Evolutionary conservation across 30 jellyfish, hydroid and myxozoan genomes (phyloP).

Genomic region (Chrysaora quinquecirrha): DNA sequence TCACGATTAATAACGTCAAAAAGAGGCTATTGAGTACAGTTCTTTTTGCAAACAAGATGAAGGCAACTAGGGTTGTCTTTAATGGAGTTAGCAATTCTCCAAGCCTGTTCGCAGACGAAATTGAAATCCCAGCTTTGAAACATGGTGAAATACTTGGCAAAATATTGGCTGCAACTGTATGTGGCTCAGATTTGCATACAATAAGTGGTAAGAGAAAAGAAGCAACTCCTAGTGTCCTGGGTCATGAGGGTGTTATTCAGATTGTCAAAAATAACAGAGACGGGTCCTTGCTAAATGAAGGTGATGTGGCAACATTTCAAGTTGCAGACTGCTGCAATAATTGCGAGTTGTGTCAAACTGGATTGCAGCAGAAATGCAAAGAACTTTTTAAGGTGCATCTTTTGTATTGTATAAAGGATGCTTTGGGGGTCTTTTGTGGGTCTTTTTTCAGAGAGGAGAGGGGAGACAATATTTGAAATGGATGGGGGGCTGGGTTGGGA

Average conservation of each 20-base stretch:
- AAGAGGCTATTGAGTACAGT: too few species aligned
- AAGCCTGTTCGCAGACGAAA: neutral
- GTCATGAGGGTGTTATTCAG: conserved; percentile 67
- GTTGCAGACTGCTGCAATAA: conserved; percentile 58
- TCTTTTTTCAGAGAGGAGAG: too few species aligned
- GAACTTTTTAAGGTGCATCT: conserved; percentile 60
- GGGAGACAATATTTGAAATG: too few species aligned
- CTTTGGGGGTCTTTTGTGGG: too few species aligned
- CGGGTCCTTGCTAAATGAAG: conserved; percentile 2
- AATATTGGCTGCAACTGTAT: conserved; percentile 55
- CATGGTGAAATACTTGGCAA: conserved; percentile 55
- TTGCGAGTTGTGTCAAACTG: conserved; percentile 46
- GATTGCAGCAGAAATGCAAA: conserved; percentile 58
- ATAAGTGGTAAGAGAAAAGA: conserved; percentile 44
- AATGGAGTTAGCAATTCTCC: conserved; percentile 2
- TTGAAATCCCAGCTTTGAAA: conserved; percentile 22
- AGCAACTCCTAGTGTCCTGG: conserved; percentile 61
- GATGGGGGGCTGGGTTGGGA: too few species aligned
- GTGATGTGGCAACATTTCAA: conserved; percentile 57
- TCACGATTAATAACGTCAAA: too few species aligned
- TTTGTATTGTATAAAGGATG: too few species aligned
- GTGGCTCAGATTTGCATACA: conserved; percentile 76
- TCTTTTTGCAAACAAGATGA: too few species aligned
- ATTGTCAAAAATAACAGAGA: conserved; percentile 36
- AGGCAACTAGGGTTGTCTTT: conserved; percentile 45